Base-by-base conservation (phyloP, 2,888 invertebrate species). In the Thecophora atra region DNA sequence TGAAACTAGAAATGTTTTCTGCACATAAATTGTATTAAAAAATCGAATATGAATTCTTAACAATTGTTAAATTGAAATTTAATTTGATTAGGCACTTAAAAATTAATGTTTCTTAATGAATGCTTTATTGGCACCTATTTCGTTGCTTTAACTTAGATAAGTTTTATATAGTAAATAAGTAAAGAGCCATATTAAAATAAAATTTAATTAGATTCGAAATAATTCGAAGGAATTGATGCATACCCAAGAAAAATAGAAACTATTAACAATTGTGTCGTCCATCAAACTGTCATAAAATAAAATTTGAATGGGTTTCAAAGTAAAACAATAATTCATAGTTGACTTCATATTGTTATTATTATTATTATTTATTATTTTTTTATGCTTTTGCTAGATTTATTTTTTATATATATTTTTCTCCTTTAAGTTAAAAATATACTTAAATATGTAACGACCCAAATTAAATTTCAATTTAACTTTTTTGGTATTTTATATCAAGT, bases 391-490 rank as follows among this genome's bases (percentile, higher is more conserved):
- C 7, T 0, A 21, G n/a, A 56, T 21, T 56, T 21, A 56, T 58
- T 58, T 24, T 21, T 28, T 26, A 58, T 47, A 47, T 11, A 11
- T 47, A 17, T 17, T 28, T 58, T 28, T 24, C 30, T 58, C 17
- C 30, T 30, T 30, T 30, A 30, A 37, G 37, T 37, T 6, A 37
- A 37, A 37, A 37, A 11, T 11, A 2, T 37, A 28, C 26, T 26
- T 60, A 60, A 60, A 47, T 44, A 15, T 15, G 21, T 17, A 21
- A 5, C 21, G n/a, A 4, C 21, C 21, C 19, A 13, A 64, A 19
- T 69, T 69, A 28, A 69, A 69, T 69, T 69, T 69, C 69, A 60
- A 62, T 69, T 69, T 69, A 69, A 69, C 60, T 69, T 47, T 69
- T 19, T 44, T 47, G 15, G 11, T 69, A 60, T 15, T 15, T 19